These are phyloP conservation scores for Eilema griseolum DNA, from an alignment of 2,888 invertebrate genomes.

Conservation along the genomic window DNA sequence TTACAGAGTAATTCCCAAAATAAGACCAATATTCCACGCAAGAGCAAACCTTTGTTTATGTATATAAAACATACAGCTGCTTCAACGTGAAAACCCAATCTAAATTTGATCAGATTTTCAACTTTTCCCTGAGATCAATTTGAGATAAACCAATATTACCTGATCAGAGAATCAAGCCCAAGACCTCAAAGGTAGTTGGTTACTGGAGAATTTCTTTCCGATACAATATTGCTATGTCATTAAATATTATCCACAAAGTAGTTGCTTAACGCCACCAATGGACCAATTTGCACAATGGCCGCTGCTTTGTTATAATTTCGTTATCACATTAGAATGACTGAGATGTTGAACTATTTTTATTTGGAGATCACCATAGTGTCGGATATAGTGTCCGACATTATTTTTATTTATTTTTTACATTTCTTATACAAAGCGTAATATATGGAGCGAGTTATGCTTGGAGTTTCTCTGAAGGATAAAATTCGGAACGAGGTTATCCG, in stretches of 20 bases:
- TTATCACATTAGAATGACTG: background rate
- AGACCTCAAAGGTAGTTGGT: background rate
- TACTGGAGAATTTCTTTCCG: background rate
- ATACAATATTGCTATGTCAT: background rate
- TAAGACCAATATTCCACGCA: background rate
- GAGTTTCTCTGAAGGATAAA: too few relatives aligned
- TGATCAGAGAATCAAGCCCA: background rate
- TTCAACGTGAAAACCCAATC: background rate
- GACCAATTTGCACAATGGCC: background rate
- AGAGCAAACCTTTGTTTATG: background rate
- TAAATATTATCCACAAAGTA: background rate
- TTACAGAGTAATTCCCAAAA: background rate
- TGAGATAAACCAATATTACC: background rate
- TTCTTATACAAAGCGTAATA: too few relatives aligned
- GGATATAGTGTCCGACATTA: background rate
- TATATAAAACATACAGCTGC: background rate
- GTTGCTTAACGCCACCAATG: background rate
- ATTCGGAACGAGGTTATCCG: too few relatives aligned
- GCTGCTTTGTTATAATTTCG: background rate
- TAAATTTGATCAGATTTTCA: background rate
- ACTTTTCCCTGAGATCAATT: background rate
- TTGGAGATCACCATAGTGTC: background rate
- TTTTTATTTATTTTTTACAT: background rate
- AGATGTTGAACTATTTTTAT: conserved; percentile 1
- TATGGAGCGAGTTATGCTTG: too few relatives aligned